These are phyloP conservation scores for Diabrotica virgifera DNA, from an alignment of 1,140 invertebrate species.

Conservation along the genomic window DNA sequence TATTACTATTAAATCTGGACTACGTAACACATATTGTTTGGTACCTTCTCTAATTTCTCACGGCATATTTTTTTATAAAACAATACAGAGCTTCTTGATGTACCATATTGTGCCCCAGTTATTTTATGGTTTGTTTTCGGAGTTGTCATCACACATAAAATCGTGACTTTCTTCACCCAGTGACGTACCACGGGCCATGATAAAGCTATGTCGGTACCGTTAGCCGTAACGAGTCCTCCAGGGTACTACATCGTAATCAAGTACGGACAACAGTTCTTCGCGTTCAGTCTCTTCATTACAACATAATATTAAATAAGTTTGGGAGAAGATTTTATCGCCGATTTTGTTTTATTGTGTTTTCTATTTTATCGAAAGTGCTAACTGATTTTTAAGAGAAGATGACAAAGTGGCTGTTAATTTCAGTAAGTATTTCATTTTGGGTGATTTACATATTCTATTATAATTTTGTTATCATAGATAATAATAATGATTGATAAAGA, in stretches of 20 bases:
- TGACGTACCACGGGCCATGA: too few species aligned
- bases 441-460: too few species aligned
- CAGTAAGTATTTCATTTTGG: not conserved
- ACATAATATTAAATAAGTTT: not conserved
- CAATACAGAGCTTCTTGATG: too few species aligned
- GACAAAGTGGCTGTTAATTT: not conserved
- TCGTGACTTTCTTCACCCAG: not conserved
- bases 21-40: too few species aligned
- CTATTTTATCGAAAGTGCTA: not conserved
- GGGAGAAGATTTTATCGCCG: not conserved
- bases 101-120: not conserved
- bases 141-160: conserved; percentile 1
- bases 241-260: not conserved
- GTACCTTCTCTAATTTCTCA: too few species aligned
- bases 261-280: conserved; percentile 1
- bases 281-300: not conserved
- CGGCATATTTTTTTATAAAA: too few species aligned
- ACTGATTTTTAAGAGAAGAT: not conserved
- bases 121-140: not conserved
- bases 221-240: not conserved
- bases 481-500: too few species aligned
- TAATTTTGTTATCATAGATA: too few species aligned
- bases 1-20: too few species aligned
- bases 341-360: not conserved
- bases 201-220: not conserved